These are phyloP conservation scores for Tiaroga cobitis DNA, from an alignment of 2,797 vertebrate genomes.

Conservation along the genomic window DNA sequence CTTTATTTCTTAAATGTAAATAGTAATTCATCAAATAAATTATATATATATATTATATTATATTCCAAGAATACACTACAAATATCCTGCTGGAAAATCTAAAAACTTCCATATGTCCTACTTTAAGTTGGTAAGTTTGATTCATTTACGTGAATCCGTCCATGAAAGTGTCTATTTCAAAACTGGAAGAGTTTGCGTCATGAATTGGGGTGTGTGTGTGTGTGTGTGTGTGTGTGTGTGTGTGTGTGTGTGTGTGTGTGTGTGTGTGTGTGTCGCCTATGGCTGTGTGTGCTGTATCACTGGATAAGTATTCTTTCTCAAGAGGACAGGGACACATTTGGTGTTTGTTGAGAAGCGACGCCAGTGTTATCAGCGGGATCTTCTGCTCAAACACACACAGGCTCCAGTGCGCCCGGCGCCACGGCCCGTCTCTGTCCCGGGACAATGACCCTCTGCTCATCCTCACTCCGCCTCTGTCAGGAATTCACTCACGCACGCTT, in stretches of 20 bases:
- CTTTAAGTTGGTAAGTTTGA: not conserved
- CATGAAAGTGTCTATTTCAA: not conserved
- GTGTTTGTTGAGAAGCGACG: slow-evolving; percentile 34
- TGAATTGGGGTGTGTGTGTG: not conserved
- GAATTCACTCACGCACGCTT: not conserved
- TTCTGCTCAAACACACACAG: slow-evolving; percentile 80
- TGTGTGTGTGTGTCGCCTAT: not conserved
- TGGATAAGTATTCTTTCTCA: not conserved
- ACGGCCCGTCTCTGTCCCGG: slow-evolving; percentile 54
- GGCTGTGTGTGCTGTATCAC: not conserved
- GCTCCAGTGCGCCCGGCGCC: slow-evolving; percentile 70
- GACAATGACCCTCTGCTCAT: slow-evolving; percentile 43
- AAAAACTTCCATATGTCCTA: no score
- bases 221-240: not conserved
- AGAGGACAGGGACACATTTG: not conserved
- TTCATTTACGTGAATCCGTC: not conserved
- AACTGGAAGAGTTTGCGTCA: not conserved
- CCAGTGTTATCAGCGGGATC: slow-evolving; percentile 73
- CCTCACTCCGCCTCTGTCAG: not conserved
- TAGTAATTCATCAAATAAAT: no score
- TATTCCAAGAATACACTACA: no score
- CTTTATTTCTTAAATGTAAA: no score
- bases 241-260: not conserved
- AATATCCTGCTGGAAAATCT: no score
- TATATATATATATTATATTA: no score